phyloP scores from a whole-genome alignment of 2,797 vertebrate genomes.

The Bryconaethiops microstoma region DNA sequence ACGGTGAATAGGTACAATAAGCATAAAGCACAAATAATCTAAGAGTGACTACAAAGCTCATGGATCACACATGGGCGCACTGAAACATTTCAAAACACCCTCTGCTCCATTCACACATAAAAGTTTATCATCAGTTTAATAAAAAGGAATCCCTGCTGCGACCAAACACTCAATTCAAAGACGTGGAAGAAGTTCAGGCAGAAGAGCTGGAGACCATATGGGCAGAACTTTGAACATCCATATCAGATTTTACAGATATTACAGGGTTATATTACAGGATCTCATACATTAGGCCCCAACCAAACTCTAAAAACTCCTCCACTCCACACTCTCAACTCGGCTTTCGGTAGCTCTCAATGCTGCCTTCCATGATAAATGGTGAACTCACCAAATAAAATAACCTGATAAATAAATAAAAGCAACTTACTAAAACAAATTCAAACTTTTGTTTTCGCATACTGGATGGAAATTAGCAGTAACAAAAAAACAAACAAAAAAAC shows the following conservation, averaged over 20 bases:
- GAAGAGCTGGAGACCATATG: constrained; percentile 5
- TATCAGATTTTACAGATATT: background rate
- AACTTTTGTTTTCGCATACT: too few relatives aligned
- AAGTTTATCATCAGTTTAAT: constrained; percentile 11
- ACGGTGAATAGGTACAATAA: too few relatives aligned
- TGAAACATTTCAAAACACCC: background rate
- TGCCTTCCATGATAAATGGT: too few relatives aligned
- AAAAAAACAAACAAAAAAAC: too few relatives aligned
- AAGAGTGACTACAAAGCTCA: background rate
- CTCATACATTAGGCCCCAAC: background rate
- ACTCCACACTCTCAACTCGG: too few relatives aligned
- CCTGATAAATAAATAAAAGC: too few relatives aligned
- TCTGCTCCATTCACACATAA: background rate
- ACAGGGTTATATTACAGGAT: background rate
- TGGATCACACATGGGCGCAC: background rate
- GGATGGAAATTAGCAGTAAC: too few relatives aligned
- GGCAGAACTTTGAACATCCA: background rate
- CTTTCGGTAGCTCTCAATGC: too few relatives aligned
- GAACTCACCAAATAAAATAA: too few relatives aligned
- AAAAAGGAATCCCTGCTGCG: background rate
- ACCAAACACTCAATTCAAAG: background rate
- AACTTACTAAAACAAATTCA: too few relatives aligned
- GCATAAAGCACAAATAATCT: background rate
- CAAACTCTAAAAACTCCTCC: too few relatives aligned
- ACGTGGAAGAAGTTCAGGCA: background rate